Evolutionary conservation across 2,888 invertebrate species (phyloP).

Genomic region (Oligia fasciuncula): DNA sequence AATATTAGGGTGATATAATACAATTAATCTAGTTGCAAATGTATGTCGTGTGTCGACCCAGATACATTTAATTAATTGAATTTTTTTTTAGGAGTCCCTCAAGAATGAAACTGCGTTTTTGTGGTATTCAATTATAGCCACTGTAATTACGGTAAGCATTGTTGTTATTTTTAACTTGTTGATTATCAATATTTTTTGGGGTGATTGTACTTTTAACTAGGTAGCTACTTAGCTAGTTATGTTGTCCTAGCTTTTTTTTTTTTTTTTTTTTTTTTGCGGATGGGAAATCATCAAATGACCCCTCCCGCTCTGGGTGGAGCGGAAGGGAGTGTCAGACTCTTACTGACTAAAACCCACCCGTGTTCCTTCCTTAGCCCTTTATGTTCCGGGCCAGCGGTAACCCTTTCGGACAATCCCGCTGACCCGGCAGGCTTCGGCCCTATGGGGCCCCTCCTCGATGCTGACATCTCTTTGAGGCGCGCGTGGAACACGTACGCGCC

Average conservation of each 20-base stretch:
- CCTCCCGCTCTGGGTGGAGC: too few relatives aligned
- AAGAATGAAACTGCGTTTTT: slow-evolving; percentile 96
- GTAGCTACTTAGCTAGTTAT: neutral
- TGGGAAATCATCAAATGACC: too few relatives aligned
- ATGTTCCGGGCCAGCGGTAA: too few relatives aligned
- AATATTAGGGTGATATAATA: slow-evolving; percentile 2
- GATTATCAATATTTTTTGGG: slow-evolving; percentile 6
- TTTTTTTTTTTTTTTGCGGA: too few relatives aligned
- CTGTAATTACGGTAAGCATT: slow-evolving; percentile 94
- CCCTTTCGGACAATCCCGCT: too few relatives aligned
- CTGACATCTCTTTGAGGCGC: too few relatives aligned
- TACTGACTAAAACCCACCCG: too few relatives aligned
- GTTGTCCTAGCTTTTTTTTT: neutral
- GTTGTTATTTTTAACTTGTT: slow-evolving; percentile 13
- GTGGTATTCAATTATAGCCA: slow-evolving; percentile 95
- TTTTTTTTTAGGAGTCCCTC: slow-evolving; percentile 93
- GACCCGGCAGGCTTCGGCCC: too few relatives aligned
- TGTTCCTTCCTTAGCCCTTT: too few relatives aligned
- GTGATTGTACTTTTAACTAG: neutral
- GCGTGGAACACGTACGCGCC: too few relatives aligned
- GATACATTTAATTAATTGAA: slow-evolving; percentile 10
- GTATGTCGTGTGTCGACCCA: slow-evolving; percentile 21
- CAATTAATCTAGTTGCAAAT: slow-evolving; percentile 9
- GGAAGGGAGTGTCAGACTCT: too few relatives aligned
- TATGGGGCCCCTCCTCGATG: too few relatives aligned